Percentiles rank a stretch among this genome's conserved stretches.
phyloP scores from a whole-genome alignment of 2,888 invertebrate genomes.

The Andrena chrysosceles region DNA sequence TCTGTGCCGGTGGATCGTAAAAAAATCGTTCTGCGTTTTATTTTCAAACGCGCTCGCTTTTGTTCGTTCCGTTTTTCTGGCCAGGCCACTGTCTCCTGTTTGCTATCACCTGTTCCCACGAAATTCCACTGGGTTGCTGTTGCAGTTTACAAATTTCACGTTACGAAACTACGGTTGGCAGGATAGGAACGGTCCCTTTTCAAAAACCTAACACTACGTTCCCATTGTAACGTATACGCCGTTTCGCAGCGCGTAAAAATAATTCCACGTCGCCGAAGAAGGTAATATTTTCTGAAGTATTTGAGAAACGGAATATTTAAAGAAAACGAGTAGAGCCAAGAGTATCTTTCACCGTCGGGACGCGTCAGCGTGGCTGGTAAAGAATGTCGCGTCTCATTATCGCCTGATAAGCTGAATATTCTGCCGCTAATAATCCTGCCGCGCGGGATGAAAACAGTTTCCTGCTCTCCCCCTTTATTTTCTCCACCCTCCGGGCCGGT shows the following conservation, averaged over 20 bases:
- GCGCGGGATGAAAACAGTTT: slow-evolving; percentile 35
- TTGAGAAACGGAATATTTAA: background rate
- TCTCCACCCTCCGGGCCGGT: slow-evolving; percentile 12
- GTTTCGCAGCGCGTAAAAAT: background rate
- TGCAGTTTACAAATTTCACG: background rate
- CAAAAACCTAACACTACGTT: background rate
- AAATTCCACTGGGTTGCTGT: background rate
- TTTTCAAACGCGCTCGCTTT: slow-evolving; percentile 24
- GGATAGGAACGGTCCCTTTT: background rate
- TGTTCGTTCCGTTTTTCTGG: slow-evolving; percentile 10
- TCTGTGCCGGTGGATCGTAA: slow-evolving; percentile 36
- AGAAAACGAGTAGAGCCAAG: background rate
- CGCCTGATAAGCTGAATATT: slow-evolving; percentile 22
- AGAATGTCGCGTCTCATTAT: slow-evolving; percentile 22
- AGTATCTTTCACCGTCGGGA: background rate
- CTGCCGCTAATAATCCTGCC: slow-evolving; percentile 27
- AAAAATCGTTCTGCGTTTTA: slow-evolving; percentile 41
- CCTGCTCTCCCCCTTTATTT: background rate
- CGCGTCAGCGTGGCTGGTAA: background rate
- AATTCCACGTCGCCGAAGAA: background rate
- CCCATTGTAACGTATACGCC: background rate
- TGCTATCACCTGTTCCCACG: background rate
- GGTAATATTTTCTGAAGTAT: background rate
- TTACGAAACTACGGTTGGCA: background rate
- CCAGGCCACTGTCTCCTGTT: slow-evolving; percentile 8